Evolutionary conservation across 2,113 vertebrate genomes (phyloP).

Genomic region (Martes martes): DNA sequence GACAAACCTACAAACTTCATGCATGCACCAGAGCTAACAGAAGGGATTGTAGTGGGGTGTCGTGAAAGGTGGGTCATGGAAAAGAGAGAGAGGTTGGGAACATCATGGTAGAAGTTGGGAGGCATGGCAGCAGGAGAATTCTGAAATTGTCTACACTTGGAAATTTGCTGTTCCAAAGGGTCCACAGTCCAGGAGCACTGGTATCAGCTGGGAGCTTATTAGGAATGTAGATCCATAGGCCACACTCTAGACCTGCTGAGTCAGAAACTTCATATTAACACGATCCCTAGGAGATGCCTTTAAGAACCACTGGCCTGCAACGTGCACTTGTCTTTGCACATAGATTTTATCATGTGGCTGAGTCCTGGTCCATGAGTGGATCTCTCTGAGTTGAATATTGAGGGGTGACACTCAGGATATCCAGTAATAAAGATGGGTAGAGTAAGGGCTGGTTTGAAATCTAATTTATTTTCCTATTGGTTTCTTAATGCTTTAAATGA

Average conservation of each 20-base stretch:
- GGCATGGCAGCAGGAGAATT: neutral
- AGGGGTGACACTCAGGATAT: neutral
- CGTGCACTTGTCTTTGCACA: neutral
- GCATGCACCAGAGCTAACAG: neutral
- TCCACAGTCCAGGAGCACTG: neutral
- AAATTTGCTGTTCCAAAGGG: neutral
- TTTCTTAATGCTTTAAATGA: neutral
- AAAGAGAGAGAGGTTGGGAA: neutral
- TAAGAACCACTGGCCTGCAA: neutral
- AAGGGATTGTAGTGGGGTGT: neutral
- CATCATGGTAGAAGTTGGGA: neutral
- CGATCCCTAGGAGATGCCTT: neutral
- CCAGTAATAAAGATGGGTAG: neutral
- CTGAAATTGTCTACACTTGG: neutral
- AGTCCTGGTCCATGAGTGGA: neutral
- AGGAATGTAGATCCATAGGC: neutral
- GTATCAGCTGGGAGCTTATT: neutral
- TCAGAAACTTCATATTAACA: neutral
- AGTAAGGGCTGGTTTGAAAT: neutral
- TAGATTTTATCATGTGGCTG: neutral
- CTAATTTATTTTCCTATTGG: neutral
- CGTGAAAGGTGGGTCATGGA: neutral
- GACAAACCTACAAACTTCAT: neutral
- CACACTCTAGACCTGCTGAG: neutral
- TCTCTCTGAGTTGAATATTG: slow-evolving; percentile 24